Evolutionary conservation across 2,888 invertebrate genomes (phyloP).

Genomic region (Ceriagrion tenellum): DNA sequence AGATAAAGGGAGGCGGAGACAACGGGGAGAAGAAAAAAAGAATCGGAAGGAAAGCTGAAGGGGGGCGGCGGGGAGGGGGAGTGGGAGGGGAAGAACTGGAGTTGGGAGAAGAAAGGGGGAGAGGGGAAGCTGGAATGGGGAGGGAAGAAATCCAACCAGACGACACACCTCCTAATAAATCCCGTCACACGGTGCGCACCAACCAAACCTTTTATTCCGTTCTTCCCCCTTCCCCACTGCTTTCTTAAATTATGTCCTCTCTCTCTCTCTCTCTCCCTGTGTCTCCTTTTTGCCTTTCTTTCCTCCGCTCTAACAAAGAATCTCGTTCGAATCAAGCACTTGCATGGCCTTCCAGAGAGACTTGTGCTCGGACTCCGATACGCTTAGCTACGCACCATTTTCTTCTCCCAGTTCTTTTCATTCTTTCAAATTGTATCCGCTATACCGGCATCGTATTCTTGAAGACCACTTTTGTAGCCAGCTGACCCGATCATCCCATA

Average conservation of each 20-base stretch:
- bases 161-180: constrained; percentile 55
- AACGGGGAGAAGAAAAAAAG: background rate
- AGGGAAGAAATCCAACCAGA: constrained; percentile 7
- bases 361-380: background rate
- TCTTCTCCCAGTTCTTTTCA: background rate
- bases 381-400: background rate
- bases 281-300: background rate
- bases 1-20: constrained; percentile 1
- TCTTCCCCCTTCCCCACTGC: background rate
- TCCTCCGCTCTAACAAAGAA: background rate
- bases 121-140: background rate
- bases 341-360: background rate
- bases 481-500: background rate
- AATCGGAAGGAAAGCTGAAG: no score
- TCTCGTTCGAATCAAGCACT: background rate
- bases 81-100: background rate
- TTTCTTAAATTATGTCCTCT: background rate
- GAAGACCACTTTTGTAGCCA: background rate
- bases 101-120: background rate
- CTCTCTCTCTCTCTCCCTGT: background rate
- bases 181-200: constrained; percentile 10
- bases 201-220: constrained; percentile 38
- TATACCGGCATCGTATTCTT: background rate
- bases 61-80: background rate
- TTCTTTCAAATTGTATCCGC: background rate